phyloP scores from a whole-genome alignment of 2,113 vertebrate species.

The Stegastes partitus region DNA sequence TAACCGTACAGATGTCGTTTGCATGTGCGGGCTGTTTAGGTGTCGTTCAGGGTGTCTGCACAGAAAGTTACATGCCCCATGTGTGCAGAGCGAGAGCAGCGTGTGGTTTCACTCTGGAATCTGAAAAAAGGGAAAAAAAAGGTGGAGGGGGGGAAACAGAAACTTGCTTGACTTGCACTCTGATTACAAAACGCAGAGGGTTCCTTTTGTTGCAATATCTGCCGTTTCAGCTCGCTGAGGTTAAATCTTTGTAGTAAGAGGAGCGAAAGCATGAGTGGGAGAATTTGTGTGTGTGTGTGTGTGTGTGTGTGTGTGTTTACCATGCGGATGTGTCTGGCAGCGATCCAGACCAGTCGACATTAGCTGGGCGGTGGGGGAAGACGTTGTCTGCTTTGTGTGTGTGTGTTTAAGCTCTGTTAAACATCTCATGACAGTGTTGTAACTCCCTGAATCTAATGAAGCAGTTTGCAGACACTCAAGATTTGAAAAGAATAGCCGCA shows the following conservation, averaged over 20 bases:
- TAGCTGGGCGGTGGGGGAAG: background rate
- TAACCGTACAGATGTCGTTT: background rate
- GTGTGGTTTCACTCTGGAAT: conserved; percentile 62
- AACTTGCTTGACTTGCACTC: conserved; percentile 55
- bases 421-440: conserved; percentile 30
- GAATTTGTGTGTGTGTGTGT: conserved; percentile 15
- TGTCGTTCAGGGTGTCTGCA: background rate
- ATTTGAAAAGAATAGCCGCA: background rate
- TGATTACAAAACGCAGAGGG: conserved; percentile 36
- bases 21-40: rapidly evolving
- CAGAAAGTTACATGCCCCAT: background rate
- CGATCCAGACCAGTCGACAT: conserved; percentile 39
- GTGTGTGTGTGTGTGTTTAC: conserved; percentile 32
- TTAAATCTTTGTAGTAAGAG: conserved; percentile 30
- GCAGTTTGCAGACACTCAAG: background rate
- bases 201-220: conserved; percentile 32
- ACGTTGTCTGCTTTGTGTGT: conserved; percentile 6
- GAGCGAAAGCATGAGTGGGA: conserved; percentile 2
- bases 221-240: conserved; percentile 59
- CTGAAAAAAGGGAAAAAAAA: background rate
- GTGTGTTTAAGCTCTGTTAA: conserved; percentile 33
- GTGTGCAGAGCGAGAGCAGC: conserved; percentile 8
- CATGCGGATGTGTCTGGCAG: conserved; percentile 57
- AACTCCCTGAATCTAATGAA: conserved; percentile 10
- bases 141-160: background rate